These are phyloP conservation scores for Hirudo medicinalis DNA, from an alignment of 1,140 invertebrate genomes.

Conservation along the genomic window DNA sequence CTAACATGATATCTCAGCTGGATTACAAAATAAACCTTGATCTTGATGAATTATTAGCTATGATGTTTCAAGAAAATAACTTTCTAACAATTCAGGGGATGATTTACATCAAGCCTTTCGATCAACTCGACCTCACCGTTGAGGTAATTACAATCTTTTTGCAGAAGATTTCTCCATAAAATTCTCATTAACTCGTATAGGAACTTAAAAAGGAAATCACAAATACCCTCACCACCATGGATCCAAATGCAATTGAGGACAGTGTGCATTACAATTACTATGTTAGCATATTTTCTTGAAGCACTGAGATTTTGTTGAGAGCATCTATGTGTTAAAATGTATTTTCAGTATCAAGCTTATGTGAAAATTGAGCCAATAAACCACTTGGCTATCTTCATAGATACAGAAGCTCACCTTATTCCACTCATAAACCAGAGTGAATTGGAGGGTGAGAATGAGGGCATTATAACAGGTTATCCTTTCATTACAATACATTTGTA, in stretches of 20 bases:
- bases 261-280: constrained; percentile 42
- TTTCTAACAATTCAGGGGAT: background rate
- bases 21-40: too few relatives aligned
- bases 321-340: background rate
- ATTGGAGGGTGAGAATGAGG: background rate
- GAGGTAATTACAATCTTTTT: background rate
- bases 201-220: constrained; percentile 69
- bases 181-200: constrained; percentile 39
- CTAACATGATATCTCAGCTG: too few relatives aligned
- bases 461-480: background rate
- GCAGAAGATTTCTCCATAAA: background rate
- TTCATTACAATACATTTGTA: background rate
- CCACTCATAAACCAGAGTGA: background rate
- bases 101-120: constrained; percentile 1
- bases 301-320: background rate
- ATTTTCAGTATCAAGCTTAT: constrained; percentile 1
- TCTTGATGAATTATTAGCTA: too few relatives aligned
- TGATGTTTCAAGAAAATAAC: background rate
- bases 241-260: constrained; percentile 51
- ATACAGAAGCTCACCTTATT: background rate
- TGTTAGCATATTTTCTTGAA: constrained; percentile 26
- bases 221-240: constrained; percentile 55
- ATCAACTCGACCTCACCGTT: background rate
- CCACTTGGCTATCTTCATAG: constrained; percentile 2
- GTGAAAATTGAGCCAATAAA: constrained; percentile 2